Percentiles rank a stretch among this genome's conserved stretches.
Evolutionary conservation across 2,888 invertebrate genomes (phyloP).

Genomic region (Schizaphis graminum): DNA sequence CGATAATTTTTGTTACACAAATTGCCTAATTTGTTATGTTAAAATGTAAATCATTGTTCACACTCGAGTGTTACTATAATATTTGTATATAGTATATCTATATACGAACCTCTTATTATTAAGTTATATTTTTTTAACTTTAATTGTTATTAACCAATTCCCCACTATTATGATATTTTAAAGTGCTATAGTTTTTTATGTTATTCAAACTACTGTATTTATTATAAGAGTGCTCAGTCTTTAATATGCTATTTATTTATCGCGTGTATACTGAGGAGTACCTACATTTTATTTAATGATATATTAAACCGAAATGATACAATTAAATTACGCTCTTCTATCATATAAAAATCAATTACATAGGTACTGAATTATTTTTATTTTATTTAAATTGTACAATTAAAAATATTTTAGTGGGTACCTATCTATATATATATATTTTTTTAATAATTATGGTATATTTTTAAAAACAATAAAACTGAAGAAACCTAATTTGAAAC

Average conservation of each 20-base stretch:
- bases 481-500: not conserved
- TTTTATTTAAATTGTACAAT: not conserved
- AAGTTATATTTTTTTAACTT: slow-evolving; percentile 6
- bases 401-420: not conserved
- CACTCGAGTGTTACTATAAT: not conserved
- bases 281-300: not conserved
- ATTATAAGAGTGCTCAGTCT: slow-evolving; percentile 15
- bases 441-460: not conserved
- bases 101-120: not conserved
- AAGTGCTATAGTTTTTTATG: not conserved
- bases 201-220: slow-evolving; percentile 11
- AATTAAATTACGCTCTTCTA: not conserved
- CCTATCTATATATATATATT: not conserved
- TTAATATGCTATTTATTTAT: slow-evolving; percentile 16
- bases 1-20: not conserved
- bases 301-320: not conserved
- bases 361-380: not conserved
- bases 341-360: not conserved
- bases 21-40: slow-evolving; percentile 1
- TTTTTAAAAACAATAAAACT: not conserved
- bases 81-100: not conserved
- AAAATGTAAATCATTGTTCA: not conserved
- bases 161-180: not conserved
- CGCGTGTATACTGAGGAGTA: not conserved
- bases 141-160: slow-evolving; percentile 31